Base-by-base conservation (phyloP, 2,113 vertebrate species). In the Triplophysa siluroides region DNA sequence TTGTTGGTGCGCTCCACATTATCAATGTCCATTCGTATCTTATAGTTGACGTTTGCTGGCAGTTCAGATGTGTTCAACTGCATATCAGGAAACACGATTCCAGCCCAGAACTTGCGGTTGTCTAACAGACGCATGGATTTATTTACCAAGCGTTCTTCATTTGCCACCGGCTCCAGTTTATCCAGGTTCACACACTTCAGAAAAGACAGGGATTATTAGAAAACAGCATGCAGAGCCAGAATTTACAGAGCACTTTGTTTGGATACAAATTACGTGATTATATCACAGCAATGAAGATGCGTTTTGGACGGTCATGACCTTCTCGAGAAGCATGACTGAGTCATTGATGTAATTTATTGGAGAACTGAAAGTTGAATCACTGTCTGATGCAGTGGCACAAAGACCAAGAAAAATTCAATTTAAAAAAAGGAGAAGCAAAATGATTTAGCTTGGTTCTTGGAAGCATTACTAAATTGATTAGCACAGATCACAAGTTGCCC, bases 11-110 rank as follows among this genome's bases (percentile, higher is more conserved):
- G 94, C 88, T 99, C 97, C 79, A 99, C 98, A 0, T 96, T 99
- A 87, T 99, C 98, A 0, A 99, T 99, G 87, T 99, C 98, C 98
- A 99, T 99, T 75, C 98, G 95, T 82, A 99, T 98, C 91, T 99
- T 99, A 86, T 98, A 99, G 85, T 95, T 97, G 85, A 99, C 92
- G 0, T 98, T 96, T 0, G 88, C 86, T 18, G 98, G 97, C 75
- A 99, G 89, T 26, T 95, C 92, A 0, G 87, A 75, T 14, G 94
- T 95, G 85, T 89, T 89, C 8, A 94, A 86, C 56, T 87, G n/a
- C 19, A 97, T 87, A 85, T 94, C 95, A 0, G 94, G 92, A 81
- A 99, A 99, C 83, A 98, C 97, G 0, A 99, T 91, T 1, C 95
- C 97, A 21, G 98, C 98, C 98, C 98, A 99, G 89, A 99, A 99